Evolutionary conservation across 2,113 vertebrate genomes (phyloP), one percentile per base, ranked within the genome.

Genomic region (Scatophagus argus): DNA sequence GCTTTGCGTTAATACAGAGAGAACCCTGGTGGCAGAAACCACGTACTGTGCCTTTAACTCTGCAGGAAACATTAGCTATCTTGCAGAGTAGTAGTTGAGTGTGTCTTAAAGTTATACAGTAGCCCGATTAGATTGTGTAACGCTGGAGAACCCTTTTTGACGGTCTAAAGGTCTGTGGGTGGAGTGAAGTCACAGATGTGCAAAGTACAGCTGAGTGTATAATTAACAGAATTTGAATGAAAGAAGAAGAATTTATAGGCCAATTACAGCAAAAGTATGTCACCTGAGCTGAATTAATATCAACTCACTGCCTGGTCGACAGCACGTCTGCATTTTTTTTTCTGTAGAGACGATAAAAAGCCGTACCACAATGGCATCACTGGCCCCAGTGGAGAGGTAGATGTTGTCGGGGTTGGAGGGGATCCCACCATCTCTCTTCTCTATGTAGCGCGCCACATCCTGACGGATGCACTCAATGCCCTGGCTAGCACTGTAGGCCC

Each of bases 351-450:
- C 14, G 32, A 29, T 34, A 29, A 25, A 43, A 3, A 4, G 34
- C n/a, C 62, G 0, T 88, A 96, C 97, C 95, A 96, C 92, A 13
- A 97, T 96, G 70, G 95, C 96, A 1, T 96, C 95, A 2, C 96
- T 98, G 93, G 97, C 97, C 1, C 97, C 97, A 0, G 96, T 96
- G 67, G 96, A 94, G 21, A 98, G 95, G 88, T 95, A 98, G 88
- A 98, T 93, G 88, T 96, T 94, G 70, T 93, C 93, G 0, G 94
- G 94, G 77, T 91, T 82, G 4, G 94, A 92, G 1, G 95, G 60
- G 32, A 97, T 92, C 2, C 96, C 96, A 2, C 94, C 95, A 0
- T 98, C 97, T 12, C 97, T 92, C 34, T 61, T 92, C 89, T 96
- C 88, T 0, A 98, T 96, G 93, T 96, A 98, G 9, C 65, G 77